Conservation (phyloP, 2,113 vertebrate genomes). For the Galeopterus variegatus region DNA sequence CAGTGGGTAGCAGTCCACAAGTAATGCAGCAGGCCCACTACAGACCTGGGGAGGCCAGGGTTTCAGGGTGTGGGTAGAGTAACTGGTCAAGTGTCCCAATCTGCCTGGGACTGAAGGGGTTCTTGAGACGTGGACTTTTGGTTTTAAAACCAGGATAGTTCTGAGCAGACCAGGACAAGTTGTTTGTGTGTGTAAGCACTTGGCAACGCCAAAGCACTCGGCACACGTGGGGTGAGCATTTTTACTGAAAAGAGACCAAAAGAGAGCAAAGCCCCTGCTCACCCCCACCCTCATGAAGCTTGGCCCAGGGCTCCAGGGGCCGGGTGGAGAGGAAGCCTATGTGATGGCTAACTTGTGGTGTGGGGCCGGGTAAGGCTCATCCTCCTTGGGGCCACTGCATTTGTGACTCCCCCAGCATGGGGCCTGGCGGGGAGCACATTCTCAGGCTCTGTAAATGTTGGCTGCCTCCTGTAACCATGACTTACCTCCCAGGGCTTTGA, state of each 20-base stretch:
- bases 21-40: not conserved
- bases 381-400: not conserved
- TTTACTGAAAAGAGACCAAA: not conserved
- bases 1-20: not conserved
- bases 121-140: not conserved
- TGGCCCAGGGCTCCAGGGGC: not conserved
- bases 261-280: not conserved
- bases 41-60: not conserved
- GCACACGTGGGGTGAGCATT: not conserved
- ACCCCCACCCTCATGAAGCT: not conserved
- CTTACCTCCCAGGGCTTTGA: not conserved
- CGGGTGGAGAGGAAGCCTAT: not conserved
- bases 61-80: not conserved
- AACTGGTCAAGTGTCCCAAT: not conserved
- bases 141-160: not conserved
- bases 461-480: not conserved
- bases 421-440: not conserved
- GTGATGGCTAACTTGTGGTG: not conserved
- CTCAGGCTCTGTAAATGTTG: not conserved
- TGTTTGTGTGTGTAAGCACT: not conserved
- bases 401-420: not conserved
- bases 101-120: not conserved
- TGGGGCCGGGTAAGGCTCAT: not conserved
- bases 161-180: not conserved
- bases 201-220: not conserved